Evolutionary conservation across 2,113 vertebrate species (phyloP).

Genomic region (Shinisaurus crocodilurus): DNA sequence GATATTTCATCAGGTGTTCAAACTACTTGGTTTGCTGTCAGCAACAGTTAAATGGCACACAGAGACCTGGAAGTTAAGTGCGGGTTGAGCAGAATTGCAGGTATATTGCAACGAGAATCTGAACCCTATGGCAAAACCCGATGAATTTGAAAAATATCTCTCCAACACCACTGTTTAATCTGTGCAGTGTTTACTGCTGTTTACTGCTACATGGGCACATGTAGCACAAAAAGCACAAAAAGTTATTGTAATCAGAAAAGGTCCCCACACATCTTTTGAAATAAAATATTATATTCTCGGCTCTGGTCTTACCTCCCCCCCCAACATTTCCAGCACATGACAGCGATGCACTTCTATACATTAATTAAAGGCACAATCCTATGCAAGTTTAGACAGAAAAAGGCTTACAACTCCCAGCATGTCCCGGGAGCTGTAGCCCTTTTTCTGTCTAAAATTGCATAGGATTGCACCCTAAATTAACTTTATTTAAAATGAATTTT

Average conservation of each 20-base stretch:
- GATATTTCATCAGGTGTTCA: neutral
- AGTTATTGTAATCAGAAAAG: neutral
- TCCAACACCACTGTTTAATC: neutral
- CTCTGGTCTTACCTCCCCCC: neutral
- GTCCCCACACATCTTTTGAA: neutral
- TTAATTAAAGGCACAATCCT: too few species aligned
- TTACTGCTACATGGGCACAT: neutral
- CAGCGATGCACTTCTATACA: neutral
- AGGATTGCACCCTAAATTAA: too few species aligned
- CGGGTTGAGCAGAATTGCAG: neutral
- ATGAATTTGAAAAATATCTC: neutral
- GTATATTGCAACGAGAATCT: neutral
- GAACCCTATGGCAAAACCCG: neutral
- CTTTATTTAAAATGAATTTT: too few species aligned
- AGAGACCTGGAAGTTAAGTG: neutral
- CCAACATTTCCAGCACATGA: neutral
- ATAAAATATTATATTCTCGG: neutral
- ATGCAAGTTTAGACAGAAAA: too few species aligned
- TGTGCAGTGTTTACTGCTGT: neutral
- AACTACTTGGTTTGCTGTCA: neutral
- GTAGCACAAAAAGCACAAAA: accelerated
- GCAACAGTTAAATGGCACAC: neutral
- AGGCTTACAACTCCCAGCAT: too few species aligned
- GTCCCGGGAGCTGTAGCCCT: too few species aligned
- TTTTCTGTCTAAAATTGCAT: too few species aligned